Conservation (phyloP, 2,797 vertebrate species). For the Falco rusticolus region DNA sequence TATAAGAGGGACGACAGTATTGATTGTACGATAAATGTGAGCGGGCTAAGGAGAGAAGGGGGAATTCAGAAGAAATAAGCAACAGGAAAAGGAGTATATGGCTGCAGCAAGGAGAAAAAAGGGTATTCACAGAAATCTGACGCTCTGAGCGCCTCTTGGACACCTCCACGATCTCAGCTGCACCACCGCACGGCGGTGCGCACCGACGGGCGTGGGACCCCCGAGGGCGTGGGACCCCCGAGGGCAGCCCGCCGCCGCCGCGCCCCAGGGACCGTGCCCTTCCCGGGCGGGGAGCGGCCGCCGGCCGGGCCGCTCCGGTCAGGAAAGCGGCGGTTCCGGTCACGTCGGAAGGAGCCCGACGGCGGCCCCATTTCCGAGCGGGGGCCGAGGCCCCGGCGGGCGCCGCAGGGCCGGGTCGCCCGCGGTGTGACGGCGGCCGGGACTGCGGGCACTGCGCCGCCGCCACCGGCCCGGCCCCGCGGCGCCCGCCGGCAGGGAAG, state of each 20-base stretch:
- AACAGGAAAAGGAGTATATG: neutral
- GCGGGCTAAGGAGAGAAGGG: neutral
- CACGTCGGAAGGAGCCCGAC: conserved; percentile 54
- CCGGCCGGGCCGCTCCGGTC: neutral
- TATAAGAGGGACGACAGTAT: neutral
- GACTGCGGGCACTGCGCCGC: neutral
- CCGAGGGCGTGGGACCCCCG: neutral
- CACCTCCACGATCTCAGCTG: neutral
- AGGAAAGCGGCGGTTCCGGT: conserved; percentile 64
- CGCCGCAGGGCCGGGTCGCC: neutral
- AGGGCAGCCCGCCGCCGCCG: neutral
- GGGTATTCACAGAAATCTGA: neutral
- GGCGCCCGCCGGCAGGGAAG: neutral
- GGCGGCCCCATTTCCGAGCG: conserved; percentile 56
- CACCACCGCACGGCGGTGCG: neutral
- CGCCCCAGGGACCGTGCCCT: neutral
- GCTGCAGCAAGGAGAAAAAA: neutral
- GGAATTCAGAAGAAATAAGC: neutral
- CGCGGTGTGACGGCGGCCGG: neutral
- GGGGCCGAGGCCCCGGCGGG: neutral
- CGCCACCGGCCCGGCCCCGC: neutral
- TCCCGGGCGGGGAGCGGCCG: conserved; percentile 10
- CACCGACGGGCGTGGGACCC: no score
- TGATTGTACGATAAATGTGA: neutral
- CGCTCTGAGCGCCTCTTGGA: neutral